Percentiles rank a stretch among this genome's conserved stretches.
These are phyloP conservation scores for Heliangelus exortis DNA, from an alignment of 2,797 vertebrate genomes.

Conservation along the genomic window DNA sequence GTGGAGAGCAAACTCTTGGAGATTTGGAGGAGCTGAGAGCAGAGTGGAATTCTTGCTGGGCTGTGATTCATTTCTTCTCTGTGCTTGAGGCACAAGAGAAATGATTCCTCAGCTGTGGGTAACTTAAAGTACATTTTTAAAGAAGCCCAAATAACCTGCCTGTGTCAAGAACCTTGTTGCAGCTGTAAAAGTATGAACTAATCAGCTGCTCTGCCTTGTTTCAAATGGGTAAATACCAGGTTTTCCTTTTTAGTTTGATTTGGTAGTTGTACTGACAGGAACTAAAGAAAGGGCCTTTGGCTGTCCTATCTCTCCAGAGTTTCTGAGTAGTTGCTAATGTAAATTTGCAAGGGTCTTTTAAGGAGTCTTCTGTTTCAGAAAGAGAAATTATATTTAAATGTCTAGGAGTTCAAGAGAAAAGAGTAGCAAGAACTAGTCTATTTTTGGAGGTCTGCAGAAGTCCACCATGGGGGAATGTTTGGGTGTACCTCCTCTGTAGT, in stretches of 20 bases:
- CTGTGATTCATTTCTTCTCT: neutral
- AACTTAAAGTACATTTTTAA: neutral
- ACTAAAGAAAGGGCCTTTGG: neutral
- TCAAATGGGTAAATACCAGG: neutral
- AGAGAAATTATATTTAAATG: neutral
- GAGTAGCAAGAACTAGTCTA: neutral
- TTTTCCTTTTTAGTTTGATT: neutral
- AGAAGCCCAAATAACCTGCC: neutral
- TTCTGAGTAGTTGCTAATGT: neutral
- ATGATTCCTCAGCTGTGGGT: neutral
- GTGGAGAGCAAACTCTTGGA: neutral
- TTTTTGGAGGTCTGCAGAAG: neutral
- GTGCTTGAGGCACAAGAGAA: neutral
- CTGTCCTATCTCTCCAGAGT: neutral
- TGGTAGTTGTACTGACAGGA: neutral
- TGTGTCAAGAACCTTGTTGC: neutral
- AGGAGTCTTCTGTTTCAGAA: neutral
- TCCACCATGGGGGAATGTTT: neutral
- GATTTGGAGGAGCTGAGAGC: neutral
- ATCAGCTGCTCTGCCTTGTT: constrained; percentile 19
- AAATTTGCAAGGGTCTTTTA: neutral
- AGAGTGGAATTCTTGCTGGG: neutral
- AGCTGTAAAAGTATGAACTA: neutral
- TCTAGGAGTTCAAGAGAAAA: neutral
- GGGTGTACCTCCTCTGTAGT: neutral